Base-by-base conservation (phyloP, 2,888 invertebrate species). In the Lasius fuliginosus region DNA sequence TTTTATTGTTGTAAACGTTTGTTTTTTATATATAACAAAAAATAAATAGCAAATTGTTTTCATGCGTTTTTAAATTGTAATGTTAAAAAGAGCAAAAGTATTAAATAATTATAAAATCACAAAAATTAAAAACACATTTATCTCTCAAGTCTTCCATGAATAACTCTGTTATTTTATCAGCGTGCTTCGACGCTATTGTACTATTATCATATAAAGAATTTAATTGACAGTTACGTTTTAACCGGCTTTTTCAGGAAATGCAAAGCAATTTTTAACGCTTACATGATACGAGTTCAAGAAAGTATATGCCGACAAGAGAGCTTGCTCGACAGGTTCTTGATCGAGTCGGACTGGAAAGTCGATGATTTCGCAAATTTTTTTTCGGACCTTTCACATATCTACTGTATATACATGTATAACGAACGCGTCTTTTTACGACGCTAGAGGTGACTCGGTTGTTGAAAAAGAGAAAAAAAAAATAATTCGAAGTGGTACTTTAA, bases 331-430 rank as follows among this genome's bases (percentile, higher is more conserved):
- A n/a, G 11, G 62, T 84, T 15, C 56, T 56, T 23, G 64, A n/a
- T 23, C 53, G 53, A 68, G 65, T 60, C 42, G 30, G 42, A 6
- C 62, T 64, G 62, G 65, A 87, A 87, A 90, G 86, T 90, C 67
- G 64, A 83, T n/a, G 83, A 75, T 77, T 77, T 73, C 69, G 83
- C 75, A 62, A 69, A 75, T 84, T 83, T 84, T 53, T 77, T 69
- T 58, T 71, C 76, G 71, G 75, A 58, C 27, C 40, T 65, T 68
- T 56, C 33, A 46, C 58, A 49, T 73, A 58, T n/a, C 46, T 42
- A 40, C 49, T 30, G 60, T 33, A 82, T 12, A 46, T 33, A 27
- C 53, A 62, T 40, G 81, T 42, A 60, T 79, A 68, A 68, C 65
- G 83, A 85, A 74, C 69, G 69, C 71, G 71, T 36, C 18, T 71